phyloP scores from a whole-genome alignment of 30 jellyfish, hydroid and myxozoan genomes.

The Hydractinia echinata region DNA sequence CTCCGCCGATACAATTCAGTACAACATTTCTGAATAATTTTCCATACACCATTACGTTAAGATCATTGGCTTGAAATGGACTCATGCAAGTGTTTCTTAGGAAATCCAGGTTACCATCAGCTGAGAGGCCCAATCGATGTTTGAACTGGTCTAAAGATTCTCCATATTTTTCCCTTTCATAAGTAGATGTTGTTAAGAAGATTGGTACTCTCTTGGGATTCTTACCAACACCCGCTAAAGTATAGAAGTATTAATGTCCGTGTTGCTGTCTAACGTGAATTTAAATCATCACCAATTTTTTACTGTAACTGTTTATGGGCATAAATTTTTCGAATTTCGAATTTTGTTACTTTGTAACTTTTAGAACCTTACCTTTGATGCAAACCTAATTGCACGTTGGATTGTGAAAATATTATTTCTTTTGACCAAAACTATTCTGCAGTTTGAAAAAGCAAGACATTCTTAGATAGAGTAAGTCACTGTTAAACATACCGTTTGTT shows the following conservation, averaged over 20 bases:
- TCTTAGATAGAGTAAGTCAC: no score
- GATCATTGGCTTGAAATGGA: slow-evolving; percentile 51
- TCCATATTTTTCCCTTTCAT: slow-evolving; percentile 38
- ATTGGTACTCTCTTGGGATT: slow-evolving; percentile 39
- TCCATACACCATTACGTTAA: slow-evolving; percentile 24
- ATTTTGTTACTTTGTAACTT: no score
- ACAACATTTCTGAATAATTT: slow-evolving; percentile 45
- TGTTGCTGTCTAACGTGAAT: no score
- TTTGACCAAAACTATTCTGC: no score
- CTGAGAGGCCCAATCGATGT: slow-evolving; percentile 29
- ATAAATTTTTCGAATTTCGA: no score
- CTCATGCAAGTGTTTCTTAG: slow-evolving; percentile 49
- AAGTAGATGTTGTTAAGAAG: slow-evolving; percentile 53
- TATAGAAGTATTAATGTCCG: background rate
- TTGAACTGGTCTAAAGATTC: slow-evolving; percentile 29
- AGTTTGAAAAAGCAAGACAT: no score
- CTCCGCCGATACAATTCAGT: slow-evolving; percentile 49
- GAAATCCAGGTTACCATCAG: slow-evolving; percentile 17
- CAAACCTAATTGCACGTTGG: no score
- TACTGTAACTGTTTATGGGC: no score
- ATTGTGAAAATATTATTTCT: no score
- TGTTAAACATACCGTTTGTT: slow-evolving; percentile 9
- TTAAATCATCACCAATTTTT: no score
- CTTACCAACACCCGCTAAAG: slow-evolving; percentile 41
- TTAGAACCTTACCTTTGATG: no score